Evolutionary conservation across 2,888 invertebrate genomes (phyloP), one percentile per base, ranked within the genome.

Genomic region (Leucoma salicis): DNA sequence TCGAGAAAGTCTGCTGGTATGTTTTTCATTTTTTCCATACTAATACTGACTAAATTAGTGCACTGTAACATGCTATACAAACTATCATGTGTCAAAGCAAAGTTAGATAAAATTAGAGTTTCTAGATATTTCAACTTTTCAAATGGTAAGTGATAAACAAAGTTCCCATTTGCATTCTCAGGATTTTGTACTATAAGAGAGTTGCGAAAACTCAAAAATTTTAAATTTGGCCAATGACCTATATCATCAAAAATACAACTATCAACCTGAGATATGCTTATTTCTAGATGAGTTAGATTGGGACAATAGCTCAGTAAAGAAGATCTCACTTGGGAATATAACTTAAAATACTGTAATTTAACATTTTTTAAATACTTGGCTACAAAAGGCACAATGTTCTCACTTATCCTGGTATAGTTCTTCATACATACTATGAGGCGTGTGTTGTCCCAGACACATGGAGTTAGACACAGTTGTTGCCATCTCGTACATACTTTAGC

Each of bases 21-120:
- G 63, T 90, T 90, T 55, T 90, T 90, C 90, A 90, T 90, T 63
- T 90, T 90, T 46, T 90, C 90, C 83, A 90, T 90, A 51, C 82
- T 90, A 63, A 90, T 86, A 71, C 88, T 86, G 58, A 82, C 81
- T 69, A 90, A 79, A 66, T 85, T 73, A 14, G 72, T 74, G 66
- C 90, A 90, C 45, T 82, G 82, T 40, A 90, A 67, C 90, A 90
- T 90, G 45, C 81, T 84, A 49, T 87, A 86, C 21, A 90, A 68
- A 66, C 90, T 90, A 48, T 72, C 74, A 14, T 78, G 87, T 15
- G 90, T 89, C 46, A 90, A 66, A 42, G 88, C 90, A 78, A 90
- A 90, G 59, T 90, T 90, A 3, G 90, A 90, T 32, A 90, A 66
- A 32, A 90, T 76, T 1, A 90, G 65, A 21, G 87, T 87, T 53